Base-by-base conservation (phyloP, 2,888 invertebrate genomes). In the Acronicta leporina region DNA sequence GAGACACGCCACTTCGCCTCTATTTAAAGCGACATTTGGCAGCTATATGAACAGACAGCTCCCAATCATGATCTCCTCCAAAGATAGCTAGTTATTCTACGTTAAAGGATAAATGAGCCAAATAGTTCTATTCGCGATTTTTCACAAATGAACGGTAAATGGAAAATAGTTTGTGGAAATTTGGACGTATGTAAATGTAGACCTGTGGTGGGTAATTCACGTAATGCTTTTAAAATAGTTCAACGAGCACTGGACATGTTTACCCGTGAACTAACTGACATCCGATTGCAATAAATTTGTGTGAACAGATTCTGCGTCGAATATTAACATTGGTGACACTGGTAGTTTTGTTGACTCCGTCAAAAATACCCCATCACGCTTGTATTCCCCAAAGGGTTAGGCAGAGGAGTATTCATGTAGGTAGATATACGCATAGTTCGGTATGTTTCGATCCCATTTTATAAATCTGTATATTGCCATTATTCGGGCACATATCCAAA, bases 51-150 rank as follows among this genome's bases (percentile, higher is more conserved):
- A 65, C 50, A 53, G 71, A 61, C 71, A 56, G 41, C 43, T 27
- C 6, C 56, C 71, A 73, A 75, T 77, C 77, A 77, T 59, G 64
- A 74, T 75, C 59, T 42, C 61, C 50, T 48, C 61, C 61, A 44
- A 63, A 67, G 69, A 73, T 69, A 75, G 64, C 59, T 51, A 48
- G 52, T 58, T 77, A 76, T 75, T 75, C 63, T 75, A 62, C 68
- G 59, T 61, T 47, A 60, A 68, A 70, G 73, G 65, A 64, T 52
- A 61, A 68, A 74, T 64, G 63, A 63, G 61, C 48, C 53, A 62
- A 53, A 46, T 33, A 64, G 61, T 50, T 75, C 38, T 42, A 44
- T 51, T 52, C 40, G 42, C 49, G 55, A 53, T 54, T 41, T 58
- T 52, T 63, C 57, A 50, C 57, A 71, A 67, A 70, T 56, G 49